Evolutionary conservation across 2,113 vertebrate species (phyloP).

Genomic region (Cromileptes altivelis): DNA sequence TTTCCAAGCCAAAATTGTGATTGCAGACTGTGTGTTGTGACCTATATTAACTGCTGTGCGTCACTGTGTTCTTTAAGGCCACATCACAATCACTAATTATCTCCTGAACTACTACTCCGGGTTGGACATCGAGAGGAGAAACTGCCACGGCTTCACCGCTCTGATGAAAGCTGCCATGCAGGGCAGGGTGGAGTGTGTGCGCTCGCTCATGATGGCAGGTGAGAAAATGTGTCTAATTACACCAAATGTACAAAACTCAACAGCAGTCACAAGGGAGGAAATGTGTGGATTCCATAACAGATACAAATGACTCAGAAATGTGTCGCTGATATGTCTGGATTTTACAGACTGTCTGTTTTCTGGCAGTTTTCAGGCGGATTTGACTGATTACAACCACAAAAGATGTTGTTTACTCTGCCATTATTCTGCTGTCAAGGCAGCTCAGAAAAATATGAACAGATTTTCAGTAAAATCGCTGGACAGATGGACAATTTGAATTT

Average conservation of each 20-base stretch:
- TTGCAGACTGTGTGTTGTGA: not conserved
- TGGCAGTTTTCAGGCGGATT: not conserved
- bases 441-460: constrained; percentile 8
- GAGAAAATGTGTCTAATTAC: constrained; percentile 19
- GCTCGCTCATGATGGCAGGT: constrained; percentile 95
- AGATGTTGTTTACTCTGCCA: not conserved
- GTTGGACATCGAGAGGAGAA: constrained; percentile 93
- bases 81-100: constrained; percentile 94
- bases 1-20: not conserved
- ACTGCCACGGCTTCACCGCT: constrained; percentile 93
- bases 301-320: not conserved
- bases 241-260: not conserved
- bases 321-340: not conserved
- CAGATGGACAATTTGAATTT: constrained; percentile 20
- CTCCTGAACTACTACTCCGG: constrained; percentile 94
- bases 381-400: not conserved
- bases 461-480: constrained; percentile 3
- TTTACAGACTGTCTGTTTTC: not conserved
- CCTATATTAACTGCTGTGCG: not conserved
- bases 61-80: constrained; percentile 83
- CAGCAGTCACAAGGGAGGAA: not conserved
- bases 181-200: constrained; percentile 92
- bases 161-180: constrained; percentile 98
- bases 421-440: not conserved
- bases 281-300: not conserved